Evolutionary conservation across 2,797 vertebrate genomes (phyloP).

Genomic region (Oophaga sylvatica): DNA sequence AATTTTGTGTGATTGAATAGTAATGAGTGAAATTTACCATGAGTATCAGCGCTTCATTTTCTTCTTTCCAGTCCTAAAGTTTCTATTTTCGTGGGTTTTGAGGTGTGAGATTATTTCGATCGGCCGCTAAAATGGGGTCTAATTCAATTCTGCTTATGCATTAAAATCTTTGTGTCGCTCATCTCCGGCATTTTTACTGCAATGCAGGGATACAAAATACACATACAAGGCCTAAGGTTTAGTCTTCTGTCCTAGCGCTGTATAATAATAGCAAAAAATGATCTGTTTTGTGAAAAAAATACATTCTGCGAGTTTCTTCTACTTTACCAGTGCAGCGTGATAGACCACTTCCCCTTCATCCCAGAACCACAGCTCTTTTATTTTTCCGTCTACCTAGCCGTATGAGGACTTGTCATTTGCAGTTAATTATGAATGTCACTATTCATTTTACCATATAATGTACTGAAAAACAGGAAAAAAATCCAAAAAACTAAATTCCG

Average conservation of each 20-base stretch:
- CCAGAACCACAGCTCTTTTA: no score
- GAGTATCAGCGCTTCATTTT: constrained; percentile 40
- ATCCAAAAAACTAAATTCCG: no score
- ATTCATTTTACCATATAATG: no score
- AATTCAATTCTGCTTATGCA: constrained; percentile 45
- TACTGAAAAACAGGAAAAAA: no score
- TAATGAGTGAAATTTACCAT: constrained; percentile 61
- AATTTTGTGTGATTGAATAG: constrained; percentile 60
- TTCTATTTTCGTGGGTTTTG: constrained; percentile 56
- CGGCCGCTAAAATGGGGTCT: constrained; percentile 25
- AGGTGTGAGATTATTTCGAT: constrained; percentile 53
- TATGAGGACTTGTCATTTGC: no score
- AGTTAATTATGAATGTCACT: no score
- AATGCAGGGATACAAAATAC: constrained; percentile 28
- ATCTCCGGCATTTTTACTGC: constrained; percentile 11
- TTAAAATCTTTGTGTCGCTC: constrained; percentile 25
- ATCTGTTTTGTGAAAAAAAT: no score
- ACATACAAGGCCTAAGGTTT: background rate
- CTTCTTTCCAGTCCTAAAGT: constrained; percentile 16
- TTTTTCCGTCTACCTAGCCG: no score
- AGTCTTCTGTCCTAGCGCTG: background rate
- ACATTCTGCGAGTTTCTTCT: no score
- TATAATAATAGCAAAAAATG: no score
- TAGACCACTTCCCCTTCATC: no score
- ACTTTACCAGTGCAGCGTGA: no score